Percentiles rank a stretch among this genome's conserved stretches.
Evolutionary conservation across 1,140 invertebrate genomes (phyloP).

Genomic region (Pygmarrhopalites habei): DNA sequence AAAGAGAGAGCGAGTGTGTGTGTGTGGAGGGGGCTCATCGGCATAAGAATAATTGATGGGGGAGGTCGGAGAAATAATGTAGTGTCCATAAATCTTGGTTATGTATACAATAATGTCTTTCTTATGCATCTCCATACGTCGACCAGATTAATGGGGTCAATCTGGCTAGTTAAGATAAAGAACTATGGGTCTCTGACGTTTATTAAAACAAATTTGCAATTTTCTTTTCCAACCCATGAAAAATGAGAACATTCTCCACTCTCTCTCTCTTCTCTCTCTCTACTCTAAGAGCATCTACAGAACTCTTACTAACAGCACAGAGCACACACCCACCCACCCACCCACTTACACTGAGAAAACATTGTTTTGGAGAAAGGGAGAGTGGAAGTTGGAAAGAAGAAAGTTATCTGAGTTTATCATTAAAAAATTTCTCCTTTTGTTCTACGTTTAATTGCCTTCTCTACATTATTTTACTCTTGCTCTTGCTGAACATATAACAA

Average conservation of each 20-base stretch:
- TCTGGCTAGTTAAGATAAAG: conserved; percentile 11
- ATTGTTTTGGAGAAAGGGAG: too few relatives aligned
- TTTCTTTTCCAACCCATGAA: too few relatives aligned
- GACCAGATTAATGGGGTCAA: conserved; percentile 12
- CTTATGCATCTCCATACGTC: conserved; percentile 4
- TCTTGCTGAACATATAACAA: not conserved
- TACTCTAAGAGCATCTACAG: too few relatives aligned
- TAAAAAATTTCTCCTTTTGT: not conserved
- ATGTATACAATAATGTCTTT: conserved; percentile 8
- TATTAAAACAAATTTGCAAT: conserved; percentile 7
- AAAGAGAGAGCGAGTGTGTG: too few relatives aligned
- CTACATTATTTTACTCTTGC: not conserved
- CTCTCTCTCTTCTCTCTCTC: too few relatives aligned
- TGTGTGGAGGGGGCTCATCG: too few relatives aligned
- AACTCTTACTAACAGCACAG: too few relatives aligned
- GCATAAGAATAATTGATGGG: conserved; percentile 11
- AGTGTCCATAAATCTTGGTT: conserved; percentile 9
- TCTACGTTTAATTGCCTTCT: not conserved
- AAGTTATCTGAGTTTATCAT: too few relatives aligned
- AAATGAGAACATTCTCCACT: too few relatives aligned
- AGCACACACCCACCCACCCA: not conserved
- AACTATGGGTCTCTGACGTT: not conserved
- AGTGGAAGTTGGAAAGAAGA: too few relatives aligned
- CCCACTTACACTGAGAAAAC: not conserved
- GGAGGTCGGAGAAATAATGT: not conserved